Conservation (phyloP, 2,797 vertebrate genomes). For the Dendrocincla fuliginosa region DNA sequence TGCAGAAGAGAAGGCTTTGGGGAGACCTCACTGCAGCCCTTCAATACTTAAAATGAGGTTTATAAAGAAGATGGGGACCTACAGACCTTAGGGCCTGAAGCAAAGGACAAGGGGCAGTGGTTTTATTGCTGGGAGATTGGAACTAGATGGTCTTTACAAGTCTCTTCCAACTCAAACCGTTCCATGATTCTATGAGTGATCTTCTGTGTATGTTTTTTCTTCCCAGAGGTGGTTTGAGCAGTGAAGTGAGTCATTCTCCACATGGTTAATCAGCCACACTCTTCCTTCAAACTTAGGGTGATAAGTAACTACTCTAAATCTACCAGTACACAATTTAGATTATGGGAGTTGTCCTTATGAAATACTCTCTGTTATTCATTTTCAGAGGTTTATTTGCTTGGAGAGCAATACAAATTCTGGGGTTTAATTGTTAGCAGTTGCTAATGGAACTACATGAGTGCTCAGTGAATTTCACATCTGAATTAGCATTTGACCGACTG, state of each 20-base stretch:
- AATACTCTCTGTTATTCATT: not conserved
- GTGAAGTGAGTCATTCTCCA: not conserved
- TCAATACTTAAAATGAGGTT: fast-evolving
- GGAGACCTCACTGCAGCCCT: not conserved
- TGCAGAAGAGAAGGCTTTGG: not conserved
- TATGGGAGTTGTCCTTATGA: not conserved
- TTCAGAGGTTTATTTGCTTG: not conserved
- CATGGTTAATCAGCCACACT: not conserved
- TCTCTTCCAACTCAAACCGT: not conserved
- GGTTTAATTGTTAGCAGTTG: not conserved
- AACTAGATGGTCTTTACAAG: not conserved
- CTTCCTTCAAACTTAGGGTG: not conserved
- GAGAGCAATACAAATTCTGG: not conserved
- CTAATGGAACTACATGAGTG: not conserved
- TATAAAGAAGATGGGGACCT: too few relatives aligned
- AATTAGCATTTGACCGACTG: not conserved
- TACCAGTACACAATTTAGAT: not conserved
- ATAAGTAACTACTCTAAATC: not conserved
- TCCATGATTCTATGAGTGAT: not conserved
- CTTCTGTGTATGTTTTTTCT: too few relatives aligned
- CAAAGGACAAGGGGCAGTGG: not conserved
- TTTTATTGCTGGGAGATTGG: not conserved
- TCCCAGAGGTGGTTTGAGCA: not conserved
- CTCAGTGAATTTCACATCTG: not conserved
- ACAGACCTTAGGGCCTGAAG: not conserved